Conservation (phyloP, 2,113 vertebrate genomes). For the Percina caprodes region DNA sequence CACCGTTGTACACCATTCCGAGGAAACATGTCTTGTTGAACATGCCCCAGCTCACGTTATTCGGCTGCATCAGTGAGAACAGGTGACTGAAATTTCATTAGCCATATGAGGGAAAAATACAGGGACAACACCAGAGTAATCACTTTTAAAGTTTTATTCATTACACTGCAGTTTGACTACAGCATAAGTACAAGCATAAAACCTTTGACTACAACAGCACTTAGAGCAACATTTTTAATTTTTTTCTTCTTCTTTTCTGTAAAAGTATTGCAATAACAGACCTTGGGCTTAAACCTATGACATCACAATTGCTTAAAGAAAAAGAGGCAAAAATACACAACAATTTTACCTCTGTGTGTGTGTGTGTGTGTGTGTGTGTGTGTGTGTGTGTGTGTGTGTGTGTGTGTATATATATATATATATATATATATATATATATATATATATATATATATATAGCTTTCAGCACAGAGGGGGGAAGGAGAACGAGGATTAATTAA, state of each 20-base stretch:
- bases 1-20: too few relatives aligned
- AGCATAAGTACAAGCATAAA: conserved; percentile 96
- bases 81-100: conserved; percentile 26
- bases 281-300: conserved; percentile 92
- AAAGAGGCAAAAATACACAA: conserved; percentile 86
- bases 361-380: too few relatives aligned
- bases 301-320: conserved; percentile 92
- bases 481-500: conserved; percentile 69
- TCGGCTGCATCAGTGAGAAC: conserved; percentile 20
- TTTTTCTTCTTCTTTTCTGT: conserved; percentile 84
- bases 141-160: conserved; percentile 91
- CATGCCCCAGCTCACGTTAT: neutral
- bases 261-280: conserved; percentile 96
- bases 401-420: conserved; percentile 26
- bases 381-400: conserved; percentile 66
- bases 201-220: conserved; percentile 95
- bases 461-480: conserved; percentile 67
- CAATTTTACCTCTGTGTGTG: conserved; percentile 83
- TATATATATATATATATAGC: conserved; percentile 21
- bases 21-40: too few relatives aligned
- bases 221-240: conserved; percentile 90
- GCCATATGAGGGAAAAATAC: conserved; percentile 4
- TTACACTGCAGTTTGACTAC: conserved; percentile 92
- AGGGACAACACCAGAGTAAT: conserved; percentile 48
- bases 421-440: conserved; percentile 61